phyloP scores from a whole-genome alignment of 2,888 invertebrate genomes.

The Cephonodes hylas region DNA sequence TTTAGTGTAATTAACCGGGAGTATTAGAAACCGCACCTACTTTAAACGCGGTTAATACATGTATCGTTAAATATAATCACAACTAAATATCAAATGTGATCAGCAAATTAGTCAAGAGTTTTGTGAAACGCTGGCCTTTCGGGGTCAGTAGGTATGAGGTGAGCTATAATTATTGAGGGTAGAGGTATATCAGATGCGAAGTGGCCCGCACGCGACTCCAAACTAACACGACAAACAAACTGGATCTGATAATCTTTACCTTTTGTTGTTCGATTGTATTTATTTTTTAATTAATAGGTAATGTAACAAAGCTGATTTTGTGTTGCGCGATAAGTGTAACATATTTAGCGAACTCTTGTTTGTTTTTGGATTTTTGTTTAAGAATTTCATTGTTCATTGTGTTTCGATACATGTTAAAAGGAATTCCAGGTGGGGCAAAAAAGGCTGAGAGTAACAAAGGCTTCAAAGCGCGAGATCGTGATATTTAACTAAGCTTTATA shows the following conservation, averaged over 20 bases:
- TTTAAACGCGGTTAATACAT: background rate
- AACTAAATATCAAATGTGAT: conserved; percentile 1
- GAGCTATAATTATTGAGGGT: conserved; percentile 70
- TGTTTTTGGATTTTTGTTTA: background rate
- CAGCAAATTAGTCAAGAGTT: conserved; percentile 2
- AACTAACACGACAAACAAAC: conserved; percentile 62
- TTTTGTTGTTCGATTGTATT: conserved; percentile 44
- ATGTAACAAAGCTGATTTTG: conserved; percentile 7
- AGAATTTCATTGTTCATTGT: conserved; percentile 6
- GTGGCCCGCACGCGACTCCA: conserved; percentile 63
- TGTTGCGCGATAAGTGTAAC: conserved; percentile 9
- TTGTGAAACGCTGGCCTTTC: conserved; percentile 13
- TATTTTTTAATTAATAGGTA: conserved; percentile 27
- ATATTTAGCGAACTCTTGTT: conserved; percentile 2
- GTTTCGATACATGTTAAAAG: background rate
- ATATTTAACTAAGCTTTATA: conserved; percentile 1
- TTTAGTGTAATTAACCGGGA: background rate
- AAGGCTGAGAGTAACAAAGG: background rate
- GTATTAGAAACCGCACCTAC: background rate
- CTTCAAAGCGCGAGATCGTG: conserved; percentile 3
- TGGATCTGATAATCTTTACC: conserved; percentile 52
- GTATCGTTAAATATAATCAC: conserved; percentile 9
- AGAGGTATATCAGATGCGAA: conserved; percentile 64
- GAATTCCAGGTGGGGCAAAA: background rate
- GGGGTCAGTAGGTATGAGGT: conserved; percentile 48